A percentile compares a stretch with the other conserved stretches of the same genome.
Evolutionary conservation across 2,113 vertebrate species (phyloP).

Genomic region (Fregetta grallaria): DNA sequence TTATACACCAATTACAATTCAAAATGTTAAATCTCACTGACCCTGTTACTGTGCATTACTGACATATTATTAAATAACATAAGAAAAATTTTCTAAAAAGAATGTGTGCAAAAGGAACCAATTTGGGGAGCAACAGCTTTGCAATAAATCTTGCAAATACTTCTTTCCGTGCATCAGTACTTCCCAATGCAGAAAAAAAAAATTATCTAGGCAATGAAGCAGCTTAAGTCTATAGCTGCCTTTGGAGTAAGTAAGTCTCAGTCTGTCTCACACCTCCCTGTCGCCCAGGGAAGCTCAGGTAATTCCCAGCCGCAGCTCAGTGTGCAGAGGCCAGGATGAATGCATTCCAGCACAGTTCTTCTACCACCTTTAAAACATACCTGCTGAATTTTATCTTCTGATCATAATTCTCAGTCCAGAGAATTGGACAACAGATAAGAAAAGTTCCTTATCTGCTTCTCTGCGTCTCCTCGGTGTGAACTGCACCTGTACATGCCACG

Average conservation of each 20-base stretch:
- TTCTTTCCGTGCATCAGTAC: neutral
- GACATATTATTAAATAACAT: neutral
- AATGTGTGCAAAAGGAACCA: neutral
- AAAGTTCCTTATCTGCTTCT: neutral
- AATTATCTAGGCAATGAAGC: neutral
- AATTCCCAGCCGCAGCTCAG: neutral
- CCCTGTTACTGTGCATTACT: neutral
- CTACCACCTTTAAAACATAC: neutral
- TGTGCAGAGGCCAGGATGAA: neutral
- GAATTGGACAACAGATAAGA: neutral
- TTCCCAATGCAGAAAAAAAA: neutral
- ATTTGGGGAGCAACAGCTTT: neutral
- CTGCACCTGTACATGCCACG: neutral
- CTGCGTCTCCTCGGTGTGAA: accelerated
- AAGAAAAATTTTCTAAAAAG: neutral
- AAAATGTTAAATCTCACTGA: neutral
- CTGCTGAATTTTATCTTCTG: neutral
- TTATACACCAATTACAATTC: neutral
- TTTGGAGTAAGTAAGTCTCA: neutral
- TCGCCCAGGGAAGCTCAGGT: neutral
- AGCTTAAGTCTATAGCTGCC: neutral
- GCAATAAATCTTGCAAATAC: neutral
- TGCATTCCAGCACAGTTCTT: neutral
- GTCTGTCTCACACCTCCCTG: neutral
- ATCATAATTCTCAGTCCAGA: neutral